Evolutionary conservation across 2,113 vertebrate species (phyloP).

Genomic region (Chaetodon trifascialis): DNA sequence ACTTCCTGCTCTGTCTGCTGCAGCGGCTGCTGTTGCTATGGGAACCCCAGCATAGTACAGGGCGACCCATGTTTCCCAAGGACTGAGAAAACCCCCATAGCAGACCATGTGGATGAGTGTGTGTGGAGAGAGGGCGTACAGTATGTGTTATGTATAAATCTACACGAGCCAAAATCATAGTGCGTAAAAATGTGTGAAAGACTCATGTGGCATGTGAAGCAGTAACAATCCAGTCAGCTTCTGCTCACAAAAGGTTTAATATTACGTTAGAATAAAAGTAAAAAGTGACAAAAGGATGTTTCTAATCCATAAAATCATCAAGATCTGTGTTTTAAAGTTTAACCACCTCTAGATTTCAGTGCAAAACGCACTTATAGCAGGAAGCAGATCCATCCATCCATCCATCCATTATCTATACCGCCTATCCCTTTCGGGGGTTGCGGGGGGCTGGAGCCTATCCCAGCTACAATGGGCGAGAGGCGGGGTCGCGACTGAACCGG

Average conservation of each 20-base stretch:
- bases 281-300: background rate
- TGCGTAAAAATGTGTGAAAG: background rate
- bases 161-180: background rate
- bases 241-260: background rate
- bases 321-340: no score
- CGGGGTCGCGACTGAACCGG: no score
- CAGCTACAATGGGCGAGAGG: no score
- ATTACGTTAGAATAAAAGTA: background rate
- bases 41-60: conserved; percentile 84
- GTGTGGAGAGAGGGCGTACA: background rate
- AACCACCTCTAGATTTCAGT: no score
- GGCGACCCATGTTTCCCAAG: conserved; percentile 79
- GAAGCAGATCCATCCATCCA: background rate
- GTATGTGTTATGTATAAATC: background rate
- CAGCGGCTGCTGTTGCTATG: conserved; percentile 86
- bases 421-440: no score
- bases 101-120: conserved; percentile 48
- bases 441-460: no score
- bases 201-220: background rate
- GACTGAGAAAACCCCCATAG: conserved; percentile 70
- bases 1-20: conserved; percentile 82
- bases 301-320: background rate
- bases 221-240: background rate
- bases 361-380: no score
- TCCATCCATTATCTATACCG: no score